These are phyloP conservation scores for Meliscaeva auricollis DNA, from an alignment of 2,888 invertebrate species.

Conservation along the genomic window DNA sequence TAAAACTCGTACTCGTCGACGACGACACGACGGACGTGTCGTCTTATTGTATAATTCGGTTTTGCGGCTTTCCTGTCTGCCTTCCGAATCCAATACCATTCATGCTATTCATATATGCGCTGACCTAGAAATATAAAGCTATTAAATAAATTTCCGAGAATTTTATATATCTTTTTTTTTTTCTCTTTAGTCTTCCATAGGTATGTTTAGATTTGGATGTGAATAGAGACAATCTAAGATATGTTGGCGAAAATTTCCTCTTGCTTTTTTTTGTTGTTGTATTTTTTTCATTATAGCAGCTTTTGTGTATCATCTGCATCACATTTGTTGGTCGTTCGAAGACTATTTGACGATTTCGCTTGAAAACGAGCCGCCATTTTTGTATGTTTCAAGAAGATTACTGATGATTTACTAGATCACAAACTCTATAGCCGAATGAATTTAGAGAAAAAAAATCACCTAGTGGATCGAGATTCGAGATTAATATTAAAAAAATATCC, in stretches of 20 bases:
- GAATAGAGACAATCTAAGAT: no score
- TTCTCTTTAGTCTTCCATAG: not conserved
- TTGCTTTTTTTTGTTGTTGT: not conserved
- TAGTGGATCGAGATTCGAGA: not conserved
- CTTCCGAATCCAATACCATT: slow-evolving; percentile 37
- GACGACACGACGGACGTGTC: no score
- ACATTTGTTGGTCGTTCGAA: slow-evolving; percentile 9
- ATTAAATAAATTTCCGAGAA: slow-evolving; percentile 63
- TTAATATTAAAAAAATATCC: not conserved
- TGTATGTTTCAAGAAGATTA: not conserved
- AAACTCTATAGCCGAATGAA: not conserved
- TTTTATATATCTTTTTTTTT: slow-evolving; percentile 40
- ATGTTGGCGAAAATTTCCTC: not conserved
- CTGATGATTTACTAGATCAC: slow-evolving; percentile 29
- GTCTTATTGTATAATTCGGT: slow-evolving; percentile 18
- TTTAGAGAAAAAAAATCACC: not conserved
- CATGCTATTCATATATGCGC: slow-evolving; percentile 41
- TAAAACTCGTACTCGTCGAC: not conserved
- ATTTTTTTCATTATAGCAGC: not conserved
- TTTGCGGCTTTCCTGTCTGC: slow-evolving; percentile 27
- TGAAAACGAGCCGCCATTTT: not conserved
- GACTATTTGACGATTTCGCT: slow-evolving; percentile 18
- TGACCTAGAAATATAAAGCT: slow-evolving; percentile 65
- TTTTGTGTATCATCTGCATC: slow-evolving; percentile 10
- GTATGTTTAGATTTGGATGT: not conserved